Conservation (phyloP, 2,113 vertebrate species). For the Phalacrocorax brasilianus region DNA sequence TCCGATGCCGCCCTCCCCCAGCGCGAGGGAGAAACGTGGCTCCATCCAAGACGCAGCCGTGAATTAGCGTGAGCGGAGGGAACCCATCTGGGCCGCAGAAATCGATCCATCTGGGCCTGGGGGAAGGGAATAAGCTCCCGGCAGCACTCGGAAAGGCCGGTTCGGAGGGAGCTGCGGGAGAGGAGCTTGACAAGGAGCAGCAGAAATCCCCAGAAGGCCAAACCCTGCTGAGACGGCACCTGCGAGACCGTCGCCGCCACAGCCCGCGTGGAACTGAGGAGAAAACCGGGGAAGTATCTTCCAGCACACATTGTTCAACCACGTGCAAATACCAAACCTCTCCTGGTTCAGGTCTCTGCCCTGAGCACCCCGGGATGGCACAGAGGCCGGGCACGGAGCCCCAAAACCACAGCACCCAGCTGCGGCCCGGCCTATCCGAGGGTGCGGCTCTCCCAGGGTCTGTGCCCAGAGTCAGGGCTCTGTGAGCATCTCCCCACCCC, state of each 20-base stretch:
- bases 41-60: neutral
- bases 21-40: neutral
- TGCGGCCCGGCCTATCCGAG: accelerated
- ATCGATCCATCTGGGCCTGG: neutral
- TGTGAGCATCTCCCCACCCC: accelerated
- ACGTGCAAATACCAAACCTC: accelerated
- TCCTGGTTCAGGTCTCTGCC: neutral
- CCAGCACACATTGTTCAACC: accelerated
- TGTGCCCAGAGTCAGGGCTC: neutral
- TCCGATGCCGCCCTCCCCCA: neutral
- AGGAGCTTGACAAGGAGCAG: neutral
- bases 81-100: neutral
- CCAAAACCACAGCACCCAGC: neutral
- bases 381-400: neutral
- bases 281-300: neutral
- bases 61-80: neutral
- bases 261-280: accelerated
- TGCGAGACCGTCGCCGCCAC: accelerated
- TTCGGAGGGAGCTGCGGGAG: neutral
- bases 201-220: neutral
- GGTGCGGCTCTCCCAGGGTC: neutral
- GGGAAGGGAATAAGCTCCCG: neutral
- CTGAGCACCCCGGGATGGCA: too few species aligned
- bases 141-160: accelerated
- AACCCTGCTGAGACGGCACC: neutral